Percentiles rank a stretch among this genome's conserved stretches.
These are phyloP conservation scores for Epicampocera succincta DNA, from an alignment of 2,888 invertebrate genomes.

Conservation along the genomic window DNA sequence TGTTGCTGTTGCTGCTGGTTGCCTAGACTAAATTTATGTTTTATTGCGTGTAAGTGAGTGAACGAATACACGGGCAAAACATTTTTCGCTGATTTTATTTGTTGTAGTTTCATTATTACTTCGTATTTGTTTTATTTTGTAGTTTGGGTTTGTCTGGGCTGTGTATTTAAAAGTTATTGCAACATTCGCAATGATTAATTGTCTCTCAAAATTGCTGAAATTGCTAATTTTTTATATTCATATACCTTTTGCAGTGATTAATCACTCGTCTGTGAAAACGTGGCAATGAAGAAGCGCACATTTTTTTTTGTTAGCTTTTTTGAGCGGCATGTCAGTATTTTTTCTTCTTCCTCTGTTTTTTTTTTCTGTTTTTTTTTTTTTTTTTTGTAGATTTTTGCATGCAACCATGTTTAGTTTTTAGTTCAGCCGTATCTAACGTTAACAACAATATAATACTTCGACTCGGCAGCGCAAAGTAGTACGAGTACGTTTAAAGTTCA, in stretches of 20 bases:
- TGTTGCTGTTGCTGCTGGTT: neutral
- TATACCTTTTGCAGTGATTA: conserved; percentile 66
- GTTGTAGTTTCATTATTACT: conserved; percentile 10
- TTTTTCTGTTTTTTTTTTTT: neutral
- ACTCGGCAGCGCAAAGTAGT: neutral
- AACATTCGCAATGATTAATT: conserved; percentile 79
- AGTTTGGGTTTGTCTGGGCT: conserved; percentile 43
- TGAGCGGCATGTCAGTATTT: conserved; percentile 63
- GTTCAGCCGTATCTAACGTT: neutral
- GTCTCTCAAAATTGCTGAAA: conserved; percentile 82
- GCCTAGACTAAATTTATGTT: conserved; percentile 41
- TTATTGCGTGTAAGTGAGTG: conserved; percentile 57
- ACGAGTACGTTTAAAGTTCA: conserved; percentile 39
- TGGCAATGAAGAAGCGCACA: conserved; percentile 69
- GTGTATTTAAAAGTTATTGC: conserved; percentile 70
- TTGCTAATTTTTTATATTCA: conserved; percentile 74
- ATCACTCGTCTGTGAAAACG: conserved; percentile 62
- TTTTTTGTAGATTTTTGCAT: conserved; percentile 48
- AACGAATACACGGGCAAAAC: conserved; percentile 42
- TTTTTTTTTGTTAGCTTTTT: conserved; percentile 13
- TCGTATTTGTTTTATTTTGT: conserved; percentile 7
- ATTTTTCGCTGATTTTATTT: conserved; percentile 43
- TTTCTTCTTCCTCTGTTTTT: conserved; percentile 3
- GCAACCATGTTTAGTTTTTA: conserved; percentile 36
- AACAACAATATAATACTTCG: neutral